Base-by-base conservation (phyloP, 2,888 invertebrate species). In the Drosophila picticornis region DNA sequence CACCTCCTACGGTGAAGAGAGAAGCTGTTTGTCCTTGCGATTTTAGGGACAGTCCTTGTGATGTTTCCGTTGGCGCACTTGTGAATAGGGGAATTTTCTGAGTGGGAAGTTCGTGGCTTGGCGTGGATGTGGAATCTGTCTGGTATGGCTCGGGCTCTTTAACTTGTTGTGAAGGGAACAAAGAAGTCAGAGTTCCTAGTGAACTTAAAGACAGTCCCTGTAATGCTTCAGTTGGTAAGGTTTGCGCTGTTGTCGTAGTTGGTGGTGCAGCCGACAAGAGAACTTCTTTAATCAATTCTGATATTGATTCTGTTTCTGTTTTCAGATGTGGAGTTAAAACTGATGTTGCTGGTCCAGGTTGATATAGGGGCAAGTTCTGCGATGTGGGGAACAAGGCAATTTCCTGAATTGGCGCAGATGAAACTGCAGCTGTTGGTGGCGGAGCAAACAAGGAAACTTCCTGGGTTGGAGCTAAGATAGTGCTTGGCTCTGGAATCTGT, bases 191-290 rank as follows among this genome's bases (percentile, higher is more conserved):
- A 9, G 66, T 10, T 22, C 25, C 72, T 32, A 72, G 52, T 0
- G 78, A 38, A 55, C 61, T 52, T 6, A 53, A 48, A 1, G 60
- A n/a, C 0, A 38, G n/a, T 13, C 51, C 64, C 52, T 62, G 55
- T 46, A 63, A 13, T 4, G 27, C 2, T 29, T 67, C 53, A 13
- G 50, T 25, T 40, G 57, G 22, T 13, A 31, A 36, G 22, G n/a
- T n/a, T 19, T 52, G 16, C 4, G 48, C n/a, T 22, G n/a, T 9
- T 46, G 25, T 31, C 11, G 57, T 38, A 29, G 55, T 40, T 43
- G 73, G 46, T 53, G 71, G 66, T 48, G 83, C 71, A 11, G 66
- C 69, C 55, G 73, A 80, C 0, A 71, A 53, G 1, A 70, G 53
- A 58, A 51, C 48, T 50, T 72, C 72, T 38, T 63, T 50, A 32